A percentile compares a stretch with the other conserved stretches of the same genome.
Evolutionary conservation across 2,113 vertebrate species (phyloP).

Genomic region (Tachycineta bicolor): DNA sequence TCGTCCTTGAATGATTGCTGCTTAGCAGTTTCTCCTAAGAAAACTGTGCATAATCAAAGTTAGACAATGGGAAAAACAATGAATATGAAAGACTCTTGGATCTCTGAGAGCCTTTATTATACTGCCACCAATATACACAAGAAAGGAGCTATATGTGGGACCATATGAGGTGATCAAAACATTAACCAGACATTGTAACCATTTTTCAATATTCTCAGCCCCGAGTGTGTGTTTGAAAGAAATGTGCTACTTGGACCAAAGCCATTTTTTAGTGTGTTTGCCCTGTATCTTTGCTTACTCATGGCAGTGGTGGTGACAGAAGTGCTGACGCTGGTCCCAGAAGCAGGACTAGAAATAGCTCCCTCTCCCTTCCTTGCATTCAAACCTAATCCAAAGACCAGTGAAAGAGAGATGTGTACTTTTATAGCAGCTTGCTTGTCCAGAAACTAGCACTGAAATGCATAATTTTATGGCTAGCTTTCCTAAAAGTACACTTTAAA

Average conservation of each 20-base stretch:
- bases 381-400: constrained; percentile 13
- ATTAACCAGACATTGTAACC: constrained; percentile 68
- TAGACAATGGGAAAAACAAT: constrained; percentile 45
- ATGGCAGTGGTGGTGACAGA: constrained; percentile 40
- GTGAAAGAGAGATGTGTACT: neutral
- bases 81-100: constrained; percentile 42
- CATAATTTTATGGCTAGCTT: neutral
- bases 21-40: constrained; percentile 30
- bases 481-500: neutral
- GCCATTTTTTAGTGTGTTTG: neutral
- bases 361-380: constrained; percentile 1
- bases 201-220: constrained; percentile 61
- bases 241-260: constrained; percentile 68
- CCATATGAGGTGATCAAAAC: constrained; percentile 70
- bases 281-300: constrained; percentile 58
- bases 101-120: constrained; percentile 39
- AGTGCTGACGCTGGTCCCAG: neutral
- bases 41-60: constrained; percentile 25
- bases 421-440: constrained; percentile 3
- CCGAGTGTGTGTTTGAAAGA: constrained; percentile 62
- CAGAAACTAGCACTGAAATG: neutral
- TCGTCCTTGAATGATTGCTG: neutral
- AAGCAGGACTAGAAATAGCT: neutral
- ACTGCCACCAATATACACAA: constrained; percentile 40
- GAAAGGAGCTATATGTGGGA: constrained; percentile 28